Conservation (phyloP, 2,888 invertebrate genomes). For the Gymnosoma rotundatum region DNA sequence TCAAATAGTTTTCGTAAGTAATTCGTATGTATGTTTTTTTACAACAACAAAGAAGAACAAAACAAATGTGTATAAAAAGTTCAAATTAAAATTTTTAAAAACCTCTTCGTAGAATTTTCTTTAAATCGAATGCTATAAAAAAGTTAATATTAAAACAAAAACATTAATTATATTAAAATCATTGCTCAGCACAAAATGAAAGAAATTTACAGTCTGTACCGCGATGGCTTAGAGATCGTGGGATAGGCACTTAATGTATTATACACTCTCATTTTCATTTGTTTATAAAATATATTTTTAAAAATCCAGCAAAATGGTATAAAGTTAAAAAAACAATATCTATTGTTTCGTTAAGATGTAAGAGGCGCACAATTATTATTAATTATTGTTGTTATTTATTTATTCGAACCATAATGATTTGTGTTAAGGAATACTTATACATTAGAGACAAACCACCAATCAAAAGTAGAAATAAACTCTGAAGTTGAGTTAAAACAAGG, state of each 20-base stretch:
- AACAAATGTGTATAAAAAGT: not conserved
- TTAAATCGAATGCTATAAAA: no score
- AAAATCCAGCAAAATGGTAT: not conserved
- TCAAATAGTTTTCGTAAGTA: not conserved
- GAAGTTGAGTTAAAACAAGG: no score
- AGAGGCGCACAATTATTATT: no score
- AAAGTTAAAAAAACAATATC: no score
- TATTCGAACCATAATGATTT: no score
- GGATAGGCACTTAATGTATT: not conserved
- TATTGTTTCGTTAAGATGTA: no score
- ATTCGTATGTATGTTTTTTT: slow-evolving; percentile 23
- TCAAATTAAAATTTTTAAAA: not conserved
- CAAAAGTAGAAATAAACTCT: no score
- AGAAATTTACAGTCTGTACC: not conserved
- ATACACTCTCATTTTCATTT: not conserved
- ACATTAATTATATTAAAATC: not conserved
- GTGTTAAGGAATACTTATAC: no score
- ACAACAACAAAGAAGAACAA: not conserved
- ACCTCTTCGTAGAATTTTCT: no score
- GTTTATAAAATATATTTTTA: not conserved
- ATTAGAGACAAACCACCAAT: no score
- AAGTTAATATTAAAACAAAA: not conserved
- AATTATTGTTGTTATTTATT: no score
- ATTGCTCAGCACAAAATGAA: not conserved
- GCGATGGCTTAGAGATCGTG: no score